These are phyloP conservation scores for Atethmia centrago DNA, from an alignment of 2,888 invertebrate genomes.

Conservation along the genomic window DNA sequence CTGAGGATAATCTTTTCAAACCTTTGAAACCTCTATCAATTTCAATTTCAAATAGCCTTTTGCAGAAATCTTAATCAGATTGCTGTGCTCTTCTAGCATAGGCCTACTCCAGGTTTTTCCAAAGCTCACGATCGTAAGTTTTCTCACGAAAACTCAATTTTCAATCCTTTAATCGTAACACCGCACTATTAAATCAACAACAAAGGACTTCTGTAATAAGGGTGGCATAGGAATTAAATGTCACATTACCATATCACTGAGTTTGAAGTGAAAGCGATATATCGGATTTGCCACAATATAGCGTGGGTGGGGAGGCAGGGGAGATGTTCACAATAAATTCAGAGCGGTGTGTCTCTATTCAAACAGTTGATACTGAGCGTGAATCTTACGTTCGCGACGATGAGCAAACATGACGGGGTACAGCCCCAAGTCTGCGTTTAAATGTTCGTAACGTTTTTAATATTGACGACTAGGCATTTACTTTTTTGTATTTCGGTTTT, in stretches of 20 bases:
- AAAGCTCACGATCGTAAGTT: background rate
- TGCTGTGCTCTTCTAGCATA: background rate
- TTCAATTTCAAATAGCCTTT: background rate
- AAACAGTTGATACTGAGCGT: constrained; percentile 88
- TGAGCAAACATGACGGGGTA: constrained; percentile 82
- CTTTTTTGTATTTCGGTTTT: constrained; percentile 6
- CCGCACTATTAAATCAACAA: constrained; percentile 61
- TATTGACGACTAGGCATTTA: constrained; percentile 22
- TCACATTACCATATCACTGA: constrained; percentile 88
- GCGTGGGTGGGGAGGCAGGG: constrained; percentile 68
- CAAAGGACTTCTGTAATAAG: constrained; percentile 74
- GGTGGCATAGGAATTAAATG: constrained; percentile 86
- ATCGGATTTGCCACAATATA: constrained; percentile 87
- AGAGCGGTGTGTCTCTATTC: constrained; percentile 88
- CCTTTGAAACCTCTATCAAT: background rate
- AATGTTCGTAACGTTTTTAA: constrained; percentile 59
- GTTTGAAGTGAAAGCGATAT: constrained; percentile 87
- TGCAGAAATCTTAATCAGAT: background rate
- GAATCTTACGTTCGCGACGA: constrained; percentile 85
- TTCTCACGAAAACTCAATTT: constrained; percentile 19
- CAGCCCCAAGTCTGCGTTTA: constrained; percentile 59
- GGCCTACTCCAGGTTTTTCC: too few relatives aligned
- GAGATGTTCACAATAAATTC: constrained; percentile 86
- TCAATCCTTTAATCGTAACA: constrained; percentile 47
- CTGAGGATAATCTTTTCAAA: background rate